phyloP scores from a whole-genome alignment of 2,888 invertebrate species.

The Epirrita christyi region DNA sequence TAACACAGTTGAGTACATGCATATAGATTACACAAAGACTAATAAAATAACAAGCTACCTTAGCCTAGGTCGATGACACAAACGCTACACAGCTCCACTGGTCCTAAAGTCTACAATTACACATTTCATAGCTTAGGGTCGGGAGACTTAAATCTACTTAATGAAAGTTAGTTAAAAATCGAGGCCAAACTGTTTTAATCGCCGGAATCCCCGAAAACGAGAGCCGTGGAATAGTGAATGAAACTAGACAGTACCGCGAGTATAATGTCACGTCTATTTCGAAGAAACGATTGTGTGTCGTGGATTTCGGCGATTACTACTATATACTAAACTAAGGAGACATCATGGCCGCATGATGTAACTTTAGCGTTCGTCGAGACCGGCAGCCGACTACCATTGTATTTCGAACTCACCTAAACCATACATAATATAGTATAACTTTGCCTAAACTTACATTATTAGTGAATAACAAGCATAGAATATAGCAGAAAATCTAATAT shows the following conservation, averaged over 20 bases:
- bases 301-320: constrained; percentile 64
- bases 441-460: neutral
- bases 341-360: constrained; percentile 84
- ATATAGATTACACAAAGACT: constrained; percentile 59
- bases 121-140: constrained; percentile 82
- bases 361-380: constrained; percentile 64
- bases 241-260: constrained; percentile 8
- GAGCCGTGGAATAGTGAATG: constrained; percentile 11
- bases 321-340: constrained; percentile 65
- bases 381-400: constrained; percentile 45
- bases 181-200: constrained; percentile 72
- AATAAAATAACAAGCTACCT: constrained; percentile 62
- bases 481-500: constrained; percentile 25
- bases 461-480: constrained; percentile 31
- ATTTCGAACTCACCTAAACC: constrained; percentile 19
- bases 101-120: constrained; percentile 65
- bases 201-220: constrained; percentile 40
- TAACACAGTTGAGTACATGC: constrained; percentile 58
- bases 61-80: constrained; percentile 52
- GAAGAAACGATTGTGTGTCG: constrained; percentile 25
- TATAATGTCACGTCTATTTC: no score
- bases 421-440: constrained; percentile 17
- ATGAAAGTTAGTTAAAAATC: constrained; percentile 70
- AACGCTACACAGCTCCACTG: constrained; percentile 44
- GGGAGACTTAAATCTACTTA: constrained; percentile 48